Base-by-base conservation (phyloP, 2,113 vertebrate genomes). In the Pedetes capensis region DNA sequence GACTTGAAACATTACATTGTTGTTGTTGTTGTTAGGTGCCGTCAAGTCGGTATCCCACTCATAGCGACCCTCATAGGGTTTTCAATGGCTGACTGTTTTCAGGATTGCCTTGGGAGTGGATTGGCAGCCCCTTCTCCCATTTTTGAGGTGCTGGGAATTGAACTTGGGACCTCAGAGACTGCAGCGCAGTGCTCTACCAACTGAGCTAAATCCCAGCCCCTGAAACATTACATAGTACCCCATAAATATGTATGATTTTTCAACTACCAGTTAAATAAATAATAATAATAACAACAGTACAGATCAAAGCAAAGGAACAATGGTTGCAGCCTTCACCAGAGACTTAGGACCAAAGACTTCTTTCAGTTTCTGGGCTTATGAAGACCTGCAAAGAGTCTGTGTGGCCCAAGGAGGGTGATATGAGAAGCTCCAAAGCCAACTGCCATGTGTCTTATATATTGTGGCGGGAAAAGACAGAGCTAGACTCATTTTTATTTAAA, bases 401-500 rank as follows among this genome's bases (percentile, higher is more conserved):
- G 18, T 17, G 86, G 20, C 9, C n/a, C n/a, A 29, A 72, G 11
- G 61, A 78, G 39, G 47, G 18, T 81, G 18, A 86, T 64, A 51
- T 51, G 44, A 12, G 16, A 34, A 75, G 6, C n/a, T 66, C 53
- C 74, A 42, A 61, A 91, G 61, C 64, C 68, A 89, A 71, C 18
- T 47, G 22, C 22, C 25, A 42, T 23, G 11, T 61, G 32, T 27
- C 47, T 27, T 64, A 63, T 3, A 0, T 39, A 85, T 22, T 5
- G 34, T 78, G 51, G 32, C 25, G 64, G 37, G 69, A 59, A 81
- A 9, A 16, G 23, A 69, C 42, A 55, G 16, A 76, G 6, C 49
- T 49, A 95, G 61, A 86, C 29, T 89, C 39, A 95, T 71, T 90
- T 86, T 32, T 86, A 79, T n/a, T 83, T 71, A 34, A 44, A 90